Evolutionary conservation across 1,140 invertebrate genomes (phyloP).

Genomic region (Andricus grossulariae): DNA sequence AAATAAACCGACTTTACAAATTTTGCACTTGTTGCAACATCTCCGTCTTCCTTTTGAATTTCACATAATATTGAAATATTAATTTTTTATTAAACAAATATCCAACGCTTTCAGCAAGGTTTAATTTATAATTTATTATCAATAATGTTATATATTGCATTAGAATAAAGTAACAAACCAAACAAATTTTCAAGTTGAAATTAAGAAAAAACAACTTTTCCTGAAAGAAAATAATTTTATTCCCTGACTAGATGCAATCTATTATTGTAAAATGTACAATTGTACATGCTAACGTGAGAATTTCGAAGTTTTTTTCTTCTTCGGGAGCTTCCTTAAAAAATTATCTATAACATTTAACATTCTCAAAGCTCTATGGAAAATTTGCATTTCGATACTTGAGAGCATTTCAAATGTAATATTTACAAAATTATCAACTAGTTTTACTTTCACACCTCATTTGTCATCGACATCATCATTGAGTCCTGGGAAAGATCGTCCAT

Average conservation of each 20-base stretch:
- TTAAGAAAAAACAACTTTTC: not conserved
- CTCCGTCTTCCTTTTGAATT: not conserved
- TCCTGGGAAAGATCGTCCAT: slow-evolving; percentile 89
- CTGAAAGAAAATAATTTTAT: not conserved
- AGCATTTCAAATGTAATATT: not conserved
- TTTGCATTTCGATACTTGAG: not conserved
- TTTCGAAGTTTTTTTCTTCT: no score
- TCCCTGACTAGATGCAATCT: slow-evolving; percentile 11
- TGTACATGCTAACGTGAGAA: no score
- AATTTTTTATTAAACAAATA: not conserved
- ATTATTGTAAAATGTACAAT: not conserved
- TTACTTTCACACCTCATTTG: slow-evolving; percentile 80
- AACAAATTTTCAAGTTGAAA: not conserved
- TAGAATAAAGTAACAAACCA: slow-evolving; percentile 5
- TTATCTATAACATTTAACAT: no score
- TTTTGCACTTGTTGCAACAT: not conserved
- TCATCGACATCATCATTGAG: slow-evolving; percentile 87
- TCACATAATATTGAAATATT: not conserved
- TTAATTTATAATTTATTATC: not conserved
- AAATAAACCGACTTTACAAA: not conserved
- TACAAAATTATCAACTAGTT: not conserved
- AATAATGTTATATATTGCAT: slow-evolving; percentile 18
- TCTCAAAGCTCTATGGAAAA: not conserved
- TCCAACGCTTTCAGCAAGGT: no score
- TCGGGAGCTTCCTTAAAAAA: no score